A percentile compares a stretch with the other conserved stretches of the same genome.
Conservation (phyloP, 1,140 invertebrate genomes). For the Ostrea denselamellosa region DNA sequence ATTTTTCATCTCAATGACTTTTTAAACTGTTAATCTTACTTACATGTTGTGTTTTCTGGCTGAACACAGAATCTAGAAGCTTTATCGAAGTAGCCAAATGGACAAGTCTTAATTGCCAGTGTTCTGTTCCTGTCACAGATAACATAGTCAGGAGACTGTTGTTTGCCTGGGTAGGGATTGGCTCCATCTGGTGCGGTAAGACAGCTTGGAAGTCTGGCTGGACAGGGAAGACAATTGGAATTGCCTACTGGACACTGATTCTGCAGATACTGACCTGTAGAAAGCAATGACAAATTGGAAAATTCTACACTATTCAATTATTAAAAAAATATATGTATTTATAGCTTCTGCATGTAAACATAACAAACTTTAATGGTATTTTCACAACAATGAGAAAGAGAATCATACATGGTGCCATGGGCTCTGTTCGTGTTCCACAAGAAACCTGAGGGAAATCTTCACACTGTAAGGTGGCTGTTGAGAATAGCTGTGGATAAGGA, state of each 20-base stretch:
- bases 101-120: slow-evolving; percentile 30
- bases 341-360: too few species aligned
- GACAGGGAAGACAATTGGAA: slow-evolving; percentile 65
- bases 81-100: slow-evolving; percentile 49
- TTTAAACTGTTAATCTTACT: neutral
- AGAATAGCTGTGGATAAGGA: slow-evolving; percentile 65
- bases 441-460: slow-evolving; percentile 43
- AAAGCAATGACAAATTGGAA: neutral
- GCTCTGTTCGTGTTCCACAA: slow-evolving; percentile 56
- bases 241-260: slow-evolving; percentile 66
- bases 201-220: slow-evolving; percentile 65
- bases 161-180: slow-evolving; percentile 66
- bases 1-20: neutral
- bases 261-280: slow-evolving; percentile 69
- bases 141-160: slow-evolving; percentile 41
- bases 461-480: slow-evolving; percentile 50
- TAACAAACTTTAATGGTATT: neutral
- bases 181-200: slow-evolving; percentile 65
- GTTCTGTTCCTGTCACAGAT: slow-evolving; percentile 52
- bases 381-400: neutral
- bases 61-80: slow-evolving; percentile 4
- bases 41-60: neutral
- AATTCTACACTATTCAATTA: neutral
- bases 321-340: too few species aligned
- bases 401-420: slow-evolving; percentile 64